Base-by-base conservation (phyloP, 2,888 invertebrate genomes). In the Dilophus febrilis region DNA sequence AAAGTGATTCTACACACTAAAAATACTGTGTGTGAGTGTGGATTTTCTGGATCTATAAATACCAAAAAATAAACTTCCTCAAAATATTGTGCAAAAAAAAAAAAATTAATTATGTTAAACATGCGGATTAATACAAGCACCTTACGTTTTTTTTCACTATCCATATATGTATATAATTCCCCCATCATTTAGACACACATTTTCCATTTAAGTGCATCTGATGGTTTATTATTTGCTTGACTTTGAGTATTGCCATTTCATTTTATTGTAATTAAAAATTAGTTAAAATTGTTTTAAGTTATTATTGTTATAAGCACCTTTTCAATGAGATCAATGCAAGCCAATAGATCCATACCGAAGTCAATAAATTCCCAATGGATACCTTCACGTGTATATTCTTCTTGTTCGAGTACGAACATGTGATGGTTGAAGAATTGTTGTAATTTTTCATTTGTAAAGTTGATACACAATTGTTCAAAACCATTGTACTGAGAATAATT, bases 391-490 rank as follows among this genome's bases (percentile, higher is more conserved):
- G 86, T 90, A 72, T 97, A 97, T 65, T 95, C 95, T 69, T 97
- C 94, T 79, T 97, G 95, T 68, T 97, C 95, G 66, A 95, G 73
- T 52, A 97, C 94, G 68, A 97, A 97, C 95, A 97, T 97, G 80
- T 92, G 85, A 67, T 97, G 95, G 72, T 97, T 95, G 80, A 97
- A 97, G 76, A 95, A 97, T 71, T 97, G 95, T 72, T 97, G 95
- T 54, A 97, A 77, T 72, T 94, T 91, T 70, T 97, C 95, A 67
- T 95, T 97, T 66, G 95, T 95, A 73, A 95, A 97, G 77, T 97
- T 97, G 79, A 95, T 97, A 76, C 95, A 95, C 68, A 97, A 77
- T 76, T 97, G 95, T 70, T 97, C 95, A 74, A 95, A 95, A 66
- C 92, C 91, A 73, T 95, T 95, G 74, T 71, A 91, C 94, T 94